A percentile compares a stretch with the other conserved stretches of the same genome.
Evolutionary conservation across 2,888 invertebrate genomes (phyloP).

Genomic region (Thymelicus sylvestris): DNA sequence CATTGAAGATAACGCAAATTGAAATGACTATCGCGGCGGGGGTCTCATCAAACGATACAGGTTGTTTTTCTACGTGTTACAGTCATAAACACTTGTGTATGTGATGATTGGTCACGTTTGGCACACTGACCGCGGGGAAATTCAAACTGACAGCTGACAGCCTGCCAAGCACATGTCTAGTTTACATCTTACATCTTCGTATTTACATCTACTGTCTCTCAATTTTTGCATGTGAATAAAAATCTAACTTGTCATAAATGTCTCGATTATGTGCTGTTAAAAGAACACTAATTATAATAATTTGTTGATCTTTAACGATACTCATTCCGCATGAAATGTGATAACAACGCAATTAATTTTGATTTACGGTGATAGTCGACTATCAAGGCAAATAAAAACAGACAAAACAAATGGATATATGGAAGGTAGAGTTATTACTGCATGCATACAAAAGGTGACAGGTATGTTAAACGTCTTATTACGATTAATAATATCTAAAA

Average conservation of each 20-base stretch:
- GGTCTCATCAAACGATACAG: conserved; percentile 23
- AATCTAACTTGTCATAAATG: conserved; percentile 31
- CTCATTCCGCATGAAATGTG: conserved; percentile 24
- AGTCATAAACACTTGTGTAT: conserved; percentile 12
- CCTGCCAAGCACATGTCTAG: conserved; percentile 54
- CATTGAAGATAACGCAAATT: conserved; percentile 18
- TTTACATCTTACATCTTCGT: conserved; percentile 25
- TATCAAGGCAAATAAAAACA: no score
- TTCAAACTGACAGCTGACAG: conserved; percentile 54
- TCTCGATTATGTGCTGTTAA: conserved; percentile 16
- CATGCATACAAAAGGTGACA: no score
- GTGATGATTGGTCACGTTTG: conserved; percentile 37
- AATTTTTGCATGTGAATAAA: neutral
- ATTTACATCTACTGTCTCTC: no score
- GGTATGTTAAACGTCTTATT: no score
- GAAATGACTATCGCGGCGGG: conserved; percentile 25
- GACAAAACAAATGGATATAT: no score
- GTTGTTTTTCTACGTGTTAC: conserved; percentile 24
- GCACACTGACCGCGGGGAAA: conserved; percentile 62
- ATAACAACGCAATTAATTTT: conserved; percentile 12
- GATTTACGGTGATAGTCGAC: no score
- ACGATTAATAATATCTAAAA: no score
- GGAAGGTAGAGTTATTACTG: no score
- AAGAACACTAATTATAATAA: conserved; percentile 17
- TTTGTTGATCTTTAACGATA: conserved; percentile 7